A percentile compares a stretch with the other conserved stretches of the same genome.
These are phyloP conservation scores for Sitobion miscanthi DNA, from an alignment of 1,140 invertebrate species.

Conservation along the genomic window DNA sequence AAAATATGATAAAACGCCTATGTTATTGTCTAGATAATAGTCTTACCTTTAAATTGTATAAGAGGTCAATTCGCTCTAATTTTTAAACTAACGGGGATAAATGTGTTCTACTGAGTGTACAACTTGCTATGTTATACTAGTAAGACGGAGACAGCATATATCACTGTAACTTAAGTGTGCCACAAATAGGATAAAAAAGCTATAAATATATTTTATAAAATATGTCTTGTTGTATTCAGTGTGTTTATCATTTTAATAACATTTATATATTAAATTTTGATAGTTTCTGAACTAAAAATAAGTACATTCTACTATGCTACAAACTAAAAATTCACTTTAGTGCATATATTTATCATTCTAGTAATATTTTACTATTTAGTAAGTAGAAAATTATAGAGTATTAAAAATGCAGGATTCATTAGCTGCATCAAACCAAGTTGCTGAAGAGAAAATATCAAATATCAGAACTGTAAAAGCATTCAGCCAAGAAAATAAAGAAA, in stretches of 20 bases:
- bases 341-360: neutral
- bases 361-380: neutral
- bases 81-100: too few species aligned
- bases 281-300: neutral
- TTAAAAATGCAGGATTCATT: conserved; percentile 75
- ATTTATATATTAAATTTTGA: neutral
- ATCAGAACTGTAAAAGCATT: conserved; percentile 94
- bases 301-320: neutral
- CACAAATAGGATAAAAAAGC: too few species aligned
- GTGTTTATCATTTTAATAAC: neutral
- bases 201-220: too few species aligned
- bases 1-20: too few species aligned
- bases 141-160: too few species aligned
- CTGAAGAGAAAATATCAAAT: conserved; percentile 92
- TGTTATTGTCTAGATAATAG: too few species aligned
- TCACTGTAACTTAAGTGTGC: too few species aligned
- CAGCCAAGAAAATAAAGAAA: conserved; percentile 83
- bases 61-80: too few species aligned
- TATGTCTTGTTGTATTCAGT: neutral
- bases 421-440: conserved; percentile 82
- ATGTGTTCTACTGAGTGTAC: too few species aligned
- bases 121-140: too few species aligned
- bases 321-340: too few species aligned
- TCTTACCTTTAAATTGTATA: too few species aligned
- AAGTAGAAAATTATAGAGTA: conserved; percentile 44